Evolutionary conservation across 2,113 vertebrate genomes (phyloP).

Genomic region (Nannobrachium achirus): DNA sequence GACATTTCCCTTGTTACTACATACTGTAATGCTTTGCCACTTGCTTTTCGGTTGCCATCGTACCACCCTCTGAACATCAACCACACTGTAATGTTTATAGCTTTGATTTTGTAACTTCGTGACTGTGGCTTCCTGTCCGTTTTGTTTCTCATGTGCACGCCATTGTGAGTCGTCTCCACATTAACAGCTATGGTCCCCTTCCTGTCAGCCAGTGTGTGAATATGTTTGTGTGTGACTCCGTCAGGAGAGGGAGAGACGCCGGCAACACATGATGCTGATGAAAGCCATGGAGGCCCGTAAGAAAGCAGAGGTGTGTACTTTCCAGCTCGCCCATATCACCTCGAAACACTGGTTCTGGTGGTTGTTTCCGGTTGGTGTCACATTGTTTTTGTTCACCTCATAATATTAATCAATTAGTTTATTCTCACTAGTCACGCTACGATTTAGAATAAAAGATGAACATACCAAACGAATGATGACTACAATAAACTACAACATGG

Average conservation of each 20-base stretch:
- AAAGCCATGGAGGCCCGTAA: conserved; percentile 95
- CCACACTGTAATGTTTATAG: conserved; percentile 82
- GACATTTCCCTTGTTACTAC: conserved; percentile 83
- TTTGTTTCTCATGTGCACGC: conserved; percentile 81
- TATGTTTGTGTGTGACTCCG: conserved; percentile 67
- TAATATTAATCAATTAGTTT: too few relatives aligned
- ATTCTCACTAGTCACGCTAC: too few relatives aligned
- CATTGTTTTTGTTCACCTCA: too few relatives aligned
- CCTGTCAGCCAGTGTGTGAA: conserved; percentile 55
- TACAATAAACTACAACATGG: too few relatives aligned
- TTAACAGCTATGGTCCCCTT: conserved; percentile 19
- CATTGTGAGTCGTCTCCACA: conserved; percentile 58
- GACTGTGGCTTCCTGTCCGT: conserved; percentile 71
- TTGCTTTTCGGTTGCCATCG: conserved; percentile 85
- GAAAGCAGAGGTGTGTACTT: conserved; percentile 88
- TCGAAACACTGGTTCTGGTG: conserved; percentile 1
- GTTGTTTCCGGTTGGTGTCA: too few relatives aligned
- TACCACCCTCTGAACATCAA: conserved; percentile 86
- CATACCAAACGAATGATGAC: too few relatives aligned
- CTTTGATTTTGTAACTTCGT: conserved; percentile 39
- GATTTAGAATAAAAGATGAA: too few relatives aligned
- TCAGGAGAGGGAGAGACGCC: conserved; percentile 92
- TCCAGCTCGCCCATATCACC: background rate
- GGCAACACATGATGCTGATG: conserved; percentile 94
- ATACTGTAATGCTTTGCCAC: conserved; percentile 88